phyloP scores from a whole-genome alignment of 2,797 vertebrate species.

The Gambelia wislizenii region DNA sequence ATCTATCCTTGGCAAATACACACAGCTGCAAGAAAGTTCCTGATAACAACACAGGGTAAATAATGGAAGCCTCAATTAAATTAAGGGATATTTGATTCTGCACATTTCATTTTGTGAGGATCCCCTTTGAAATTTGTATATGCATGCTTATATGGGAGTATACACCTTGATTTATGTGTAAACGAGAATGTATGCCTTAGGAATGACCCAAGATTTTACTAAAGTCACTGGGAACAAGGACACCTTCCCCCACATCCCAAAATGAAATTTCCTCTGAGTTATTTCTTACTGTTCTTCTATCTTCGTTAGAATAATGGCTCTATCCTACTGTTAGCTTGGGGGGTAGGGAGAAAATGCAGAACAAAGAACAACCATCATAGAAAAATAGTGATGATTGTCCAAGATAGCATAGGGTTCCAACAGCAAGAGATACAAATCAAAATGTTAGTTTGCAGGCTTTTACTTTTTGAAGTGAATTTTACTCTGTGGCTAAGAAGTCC shows the following conservation, averaged over 20 bases:
- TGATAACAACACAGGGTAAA: conserved; percentile 1
- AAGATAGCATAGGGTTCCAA: conserved; percentile 21
- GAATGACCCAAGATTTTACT: conserved; percentile 3
- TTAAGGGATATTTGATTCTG: conserved; percentile 24
- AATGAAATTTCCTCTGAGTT: conserved; percentile 55
- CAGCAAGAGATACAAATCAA: conserved; percentile 62
- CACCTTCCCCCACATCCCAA: conserved; percentile 27
- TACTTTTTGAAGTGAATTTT: conserved; percentile 75
- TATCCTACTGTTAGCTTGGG: conserved; percentile 55
- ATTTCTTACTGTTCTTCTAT: conserved; percentile 53
- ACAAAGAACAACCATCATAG: conserved; percentile 27
- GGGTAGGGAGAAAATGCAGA: conserved; percentile 22
- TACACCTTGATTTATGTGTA: conserved; percentile 68
- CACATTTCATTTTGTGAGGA: conserved; percentile 49
- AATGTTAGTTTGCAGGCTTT: conserved; percentile 73
- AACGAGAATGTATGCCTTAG: conserved; percentile 49
- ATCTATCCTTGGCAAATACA: conserved; percentile 18
- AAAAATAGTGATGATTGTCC: conserved; percentile 38
- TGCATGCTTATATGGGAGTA: conserved; percentile 16
- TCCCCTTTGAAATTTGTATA: conserved; percentile 33
- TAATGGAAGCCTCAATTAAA: conserved; percentile 28
- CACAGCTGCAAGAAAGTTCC: neutral
- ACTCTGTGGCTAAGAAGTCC: conserved; percentile 66
- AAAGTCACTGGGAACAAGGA: conserved; percentile 36
- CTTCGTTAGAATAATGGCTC: conserved; percentile 62